Evolutionary conservation across 2,797 vertebrate genomes (phyloP).

Genomic region (Macroramphosus scolopax): DNA sequence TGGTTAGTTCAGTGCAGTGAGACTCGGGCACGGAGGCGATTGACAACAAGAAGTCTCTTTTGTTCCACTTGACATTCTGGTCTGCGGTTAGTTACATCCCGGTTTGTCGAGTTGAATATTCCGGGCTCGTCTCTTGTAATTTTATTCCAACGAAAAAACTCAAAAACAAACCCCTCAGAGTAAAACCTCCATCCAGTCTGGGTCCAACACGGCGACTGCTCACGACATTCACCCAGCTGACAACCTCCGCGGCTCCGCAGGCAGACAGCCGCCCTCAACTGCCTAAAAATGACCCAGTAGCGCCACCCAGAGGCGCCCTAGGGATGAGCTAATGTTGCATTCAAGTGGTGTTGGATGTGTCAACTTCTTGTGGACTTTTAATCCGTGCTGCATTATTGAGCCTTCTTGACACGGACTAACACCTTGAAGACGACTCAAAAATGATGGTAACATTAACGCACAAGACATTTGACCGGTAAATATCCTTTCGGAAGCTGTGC

Average conservation of each 20-base stretch:
- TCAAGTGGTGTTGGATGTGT: constrained; percentile 2
- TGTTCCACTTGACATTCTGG: constrained; percentile 62
- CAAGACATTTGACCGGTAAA: no score
- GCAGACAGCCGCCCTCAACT: constrained; percentile 4
- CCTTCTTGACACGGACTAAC: no score
- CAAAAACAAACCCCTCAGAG: constrained; percentile 7
- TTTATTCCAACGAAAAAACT: constrained; percentile 8
- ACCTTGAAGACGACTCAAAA: no score
- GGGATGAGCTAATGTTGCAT: not conserved
- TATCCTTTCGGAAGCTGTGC: no score
- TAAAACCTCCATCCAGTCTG: constrained; percentile 36
- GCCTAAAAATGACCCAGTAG: constrained; percentile 7
- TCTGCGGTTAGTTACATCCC: constrained; percentile 46
- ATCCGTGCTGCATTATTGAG: not conserved
- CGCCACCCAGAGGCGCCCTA: constrained; percentile 35
- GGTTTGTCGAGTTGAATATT: not conserved
- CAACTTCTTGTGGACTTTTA: not conserved
- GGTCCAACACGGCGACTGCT: constrained; percentile 31
- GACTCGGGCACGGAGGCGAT: constrained; percentile 23
- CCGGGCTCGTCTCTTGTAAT: constrained; percentile 8
- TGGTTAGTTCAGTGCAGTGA: constrained; percentile 53
- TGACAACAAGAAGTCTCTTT: constrained; percentile 60
- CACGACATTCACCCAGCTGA: constrained; percentile 49
- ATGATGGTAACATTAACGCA: no score
- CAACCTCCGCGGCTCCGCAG: constrained; percentile 26